Evolutionary conservation across 2,113 vertebrate species (phyloP).

Genomic region (Melanerpes formicivorus): DNA sequence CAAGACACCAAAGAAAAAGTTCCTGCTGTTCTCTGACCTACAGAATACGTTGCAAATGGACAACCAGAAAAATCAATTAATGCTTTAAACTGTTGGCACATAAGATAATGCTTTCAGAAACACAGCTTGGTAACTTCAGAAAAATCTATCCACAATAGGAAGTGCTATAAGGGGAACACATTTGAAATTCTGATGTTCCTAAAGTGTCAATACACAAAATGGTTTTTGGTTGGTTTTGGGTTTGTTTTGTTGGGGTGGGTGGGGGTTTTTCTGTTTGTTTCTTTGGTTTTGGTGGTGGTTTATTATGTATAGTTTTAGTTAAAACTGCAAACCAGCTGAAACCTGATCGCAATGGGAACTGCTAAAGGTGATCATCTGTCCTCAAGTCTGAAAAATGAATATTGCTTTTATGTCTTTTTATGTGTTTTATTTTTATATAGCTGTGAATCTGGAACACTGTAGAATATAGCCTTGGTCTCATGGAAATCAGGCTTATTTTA

Average conservation of each 20-base stretch:
- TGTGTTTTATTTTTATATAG: not conserved
- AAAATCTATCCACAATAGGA: constrained; percentile 37
- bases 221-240: too few species aligned
- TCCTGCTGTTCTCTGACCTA: constrained; percentile 53
- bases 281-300: not conserved
- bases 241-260: too few species aligned
- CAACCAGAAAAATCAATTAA: constrained; percentile 61
- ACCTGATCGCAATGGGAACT: not conserved
- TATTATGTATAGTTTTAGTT: not conserved
- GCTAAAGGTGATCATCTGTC: not conserved
- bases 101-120: constrained; percentile 52
- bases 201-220: not conserved
- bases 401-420: not conserved
- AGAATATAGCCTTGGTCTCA: not conserved
- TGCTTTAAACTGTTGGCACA: constrained; percentile 57
- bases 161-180: not conserved
- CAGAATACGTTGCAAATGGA: constrained; percentile 38
- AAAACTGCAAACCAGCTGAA: not conserved
- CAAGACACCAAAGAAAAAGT: not conserved
- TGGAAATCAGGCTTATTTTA: not conserved
- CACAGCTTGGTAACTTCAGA: constrained; percentile 44
- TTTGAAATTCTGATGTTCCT: constrained; percentile 14
- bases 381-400: not conserved
- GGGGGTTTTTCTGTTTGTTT: too few species aligned
- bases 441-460: not conserved